Base-by-base conservation (phyloP, 2,888 invertebrate genomes). In the Ochropleura leucogaster region DNA sequence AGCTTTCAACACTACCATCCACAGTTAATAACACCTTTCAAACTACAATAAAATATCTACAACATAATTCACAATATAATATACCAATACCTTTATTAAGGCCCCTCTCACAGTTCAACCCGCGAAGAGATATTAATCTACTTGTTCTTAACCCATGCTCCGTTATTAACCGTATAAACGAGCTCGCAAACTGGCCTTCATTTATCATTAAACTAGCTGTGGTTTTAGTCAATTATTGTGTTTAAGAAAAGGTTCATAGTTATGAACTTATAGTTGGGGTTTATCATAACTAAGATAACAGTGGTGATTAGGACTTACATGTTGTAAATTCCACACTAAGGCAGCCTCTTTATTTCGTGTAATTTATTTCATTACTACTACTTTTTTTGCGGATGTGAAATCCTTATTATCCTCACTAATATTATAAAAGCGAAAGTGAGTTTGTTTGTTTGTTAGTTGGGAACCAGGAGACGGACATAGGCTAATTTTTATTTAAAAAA, bases 51-150 rank as follows among this genome's bases (percentile, higher is more conserved):
- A 80, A 76, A 68, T 59, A 55, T 16, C 44, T 9, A 16, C 8
- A 57, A 18, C 62, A 65, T 73, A 76, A 68, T 68, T 77, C 30
- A 64, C 49, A 60, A 65, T 44, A 44, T 44, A 81, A 74, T 76
- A 20, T 20, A 62, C 62, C 67, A 68, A 87, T 75, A 77, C 49
- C 16, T 67, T 30, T 47, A 77, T 30, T 30, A 69, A 40, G 30
- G 71, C 66, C 72, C 74, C 44, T 72, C 53, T 62, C 57, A 77
- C 30, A 49, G 70, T 67, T 76, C 59, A 60, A 60, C 74, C 77
- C 57, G 44, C 71, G 74, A 80, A 83, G 76, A 80, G 80, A 85
- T 87, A 87, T 79, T 85, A 80, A 86, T 85, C 87, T 76, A 66
- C 47, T n/a, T 76, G 74, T 78, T 83, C 74, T 73, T 76, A 83